A percentile compares a stretch with the other conserved stretches of the same genome.
Evolutionary conservation across 2,888 invertebrate genomes (phyloP).

Genomic region (Acleris holmiana): DNA sequence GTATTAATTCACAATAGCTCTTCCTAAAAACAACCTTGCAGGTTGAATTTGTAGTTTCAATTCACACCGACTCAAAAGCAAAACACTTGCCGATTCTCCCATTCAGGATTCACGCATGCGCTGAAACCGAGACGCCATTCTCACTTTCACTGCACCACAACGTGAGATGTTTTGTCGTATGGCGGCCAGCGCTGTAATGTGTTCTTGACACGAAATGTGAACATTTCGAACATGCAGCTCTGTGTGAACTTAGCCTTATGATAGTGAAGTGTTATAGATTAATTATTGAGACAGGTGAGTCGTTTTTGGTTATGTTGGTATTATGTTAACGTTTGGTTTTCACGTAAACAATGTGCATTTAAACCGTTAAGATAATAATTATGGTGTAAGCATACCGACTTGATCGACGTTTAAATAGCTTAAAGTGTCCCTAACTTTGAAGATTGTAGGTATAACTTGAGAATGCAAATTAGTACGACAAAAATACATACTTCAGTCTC

Average conservation of each 20-base stretch:
- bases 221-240: slow-evolving; percentile 69
- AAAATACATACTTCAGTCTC: too few relatives aligned
- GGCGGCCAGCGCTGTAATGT: slow-evolving; percentile 70
- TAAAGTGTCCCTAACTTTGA: too few relatives aligned
- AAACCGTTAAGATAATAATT: neutral
- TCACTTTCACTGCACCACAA: slow-evolving; percentile 69
- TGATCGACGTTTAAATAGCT: too few relatives aligned
- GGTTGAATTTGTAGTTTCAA: neutral
- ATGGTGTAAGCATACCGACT: neutral
- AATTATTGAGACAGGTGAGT: slow-evolving; percentile 63
- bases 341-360: slow-evolving; percentile 25
- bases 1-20: neutral
- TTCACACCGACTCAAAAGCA: neutral
- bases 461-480: neutral
- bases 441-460: neutral
- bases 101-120: slow-evolving; percentile 71
- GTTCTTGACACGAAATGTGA: slow-evolving; percentile 77
- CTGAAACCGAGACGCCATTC: slow-evolving; percentile 74
- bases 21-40: neutral
- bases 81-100: slow-evolving; percentile 30
- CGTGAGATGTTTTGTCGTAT: slow-evolving; percentile 74
- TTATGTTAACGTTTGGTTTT: slow-evolving; percentile 46
- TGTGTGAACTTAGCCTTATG: slow-evolving; percentile 73
- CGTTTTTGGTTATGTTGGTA: slow-evolving; percentile 53
- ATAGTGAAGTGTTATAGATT: slow-evolving; percentile 67